Percentiles rank a stretch among this genome's conserved stretches.
Conservation (phyloP, 1,140 invertebrate species). For the Cyclargus thomasi region DNA sequence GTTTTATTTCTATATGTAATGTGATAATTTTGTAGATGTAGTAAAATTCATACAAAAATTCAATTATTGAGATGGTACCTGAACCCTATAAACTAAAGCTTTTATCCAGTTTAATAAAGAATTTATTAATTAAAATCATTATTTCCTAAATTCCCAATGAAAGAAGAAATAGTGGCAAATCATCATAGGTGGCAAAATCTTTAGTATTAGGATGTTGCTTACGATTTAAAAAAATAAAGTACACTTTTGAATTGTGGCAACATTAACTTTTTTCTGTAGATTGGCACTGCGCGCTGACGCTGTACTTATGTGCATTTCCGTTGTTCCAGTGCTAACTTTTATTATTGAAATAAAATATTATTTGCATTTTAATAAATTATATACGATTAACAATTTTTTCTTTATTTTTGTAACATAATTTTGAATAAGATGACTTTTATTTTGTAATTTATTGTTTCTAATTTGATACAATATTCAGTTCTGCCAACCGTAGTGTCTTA, state of each 20-base stretch:
- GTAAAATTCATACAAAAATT: too few species aligned
- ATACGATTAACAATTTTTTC: background rate
- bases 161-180: background rate
- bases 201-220: background rate
- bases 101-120: too few species aligned
- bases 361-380: background rate
- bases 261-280: slow-evolving; percentile 24
- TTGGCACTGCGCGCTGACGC: slow-evolving; percentile 67
- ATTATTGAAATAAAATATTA: slow-evolving; percentile 16
- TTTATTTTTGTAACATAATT: slow-evolving; percentile 1
- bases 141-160: too few species aligned
- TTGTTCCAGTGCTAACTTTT: slow-evolving; percentile 30
- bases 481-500: slow-evolving; percentile 45
- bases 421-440: background rate
- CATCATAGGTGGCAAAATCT: background rate
- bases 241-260: slow-evolving; percentile 21
- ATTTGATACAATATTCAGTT: slow-evolving; percentile 39
- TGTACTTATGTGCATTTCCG: slow-evolving; percentile 47
- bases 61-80: too few species aligned
- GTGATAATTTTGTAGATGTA: too few species aligned
- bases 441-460: background rate
- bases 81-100: too few species aligned
- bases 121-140: too few species aligned
- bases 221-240: background rate
- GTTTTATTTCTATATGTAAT: too few species aligned